A percentile compares a stretch with the other conserved stretches of the same genome.
phyloP scores from a whole-genome alignment of 2,888 invertebrate genomes.

The Zeuzera pyrina region DNA sequence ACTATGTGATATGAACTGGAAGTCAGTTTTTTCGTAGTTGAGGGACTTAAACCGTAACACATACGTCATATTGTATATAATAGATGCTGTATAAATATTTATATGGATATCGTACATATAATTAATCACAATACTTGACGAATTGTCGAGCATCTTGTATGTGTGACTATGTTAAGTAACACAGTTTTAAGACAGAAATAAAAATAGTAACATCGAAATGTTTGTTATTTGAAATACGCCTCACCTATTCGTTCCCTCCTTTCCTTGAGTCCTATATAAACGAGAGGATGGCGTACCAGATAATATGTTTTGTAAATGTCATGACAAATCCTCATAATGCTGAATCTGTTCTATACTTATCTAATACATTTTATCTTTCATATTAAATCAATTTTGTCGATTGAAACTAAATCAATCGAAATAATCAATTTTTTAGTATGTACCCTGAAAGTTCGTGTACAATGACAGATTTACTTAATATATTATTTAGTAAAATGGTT shows the following conservation, averaged over 20 bases:
- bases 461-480: neutral
- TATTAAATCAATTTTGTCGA: no score
- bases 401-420: no score
- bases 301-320: neutral
- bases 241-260: neutral
- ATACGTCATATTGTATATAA: conserved; percentile 23
- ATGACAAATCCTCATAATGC: neutral
- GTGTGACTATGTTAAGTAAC: conserved; percentile 54
- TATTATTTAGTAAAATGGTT: neutral
- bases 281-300: no score
- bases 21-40: neutral
- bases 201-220: conserved; percentile 60
- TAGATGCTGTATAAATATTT: conserved; percentile 68
- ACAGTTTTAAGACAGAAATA: conserved; percentile 62
- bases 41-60: neutral
- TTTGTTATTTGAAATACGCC: conserved; percentile 34
- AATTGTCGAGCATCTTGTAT: conserved; percentile 58
- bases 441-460: no score
- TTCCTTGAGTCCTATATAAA: no score
- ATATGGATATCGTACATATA: conserved; percentile 53
- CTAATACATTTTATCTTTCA: no score
- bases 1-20: neutral
- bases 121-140: conserved; percentile 42
- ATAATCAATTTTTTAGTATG: no score
- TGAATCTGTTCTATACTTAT: no score